Base-by-base conservation (phyloP, 2,797 vertebrate genomes). In the Novumbra hubbsi region DNA sequence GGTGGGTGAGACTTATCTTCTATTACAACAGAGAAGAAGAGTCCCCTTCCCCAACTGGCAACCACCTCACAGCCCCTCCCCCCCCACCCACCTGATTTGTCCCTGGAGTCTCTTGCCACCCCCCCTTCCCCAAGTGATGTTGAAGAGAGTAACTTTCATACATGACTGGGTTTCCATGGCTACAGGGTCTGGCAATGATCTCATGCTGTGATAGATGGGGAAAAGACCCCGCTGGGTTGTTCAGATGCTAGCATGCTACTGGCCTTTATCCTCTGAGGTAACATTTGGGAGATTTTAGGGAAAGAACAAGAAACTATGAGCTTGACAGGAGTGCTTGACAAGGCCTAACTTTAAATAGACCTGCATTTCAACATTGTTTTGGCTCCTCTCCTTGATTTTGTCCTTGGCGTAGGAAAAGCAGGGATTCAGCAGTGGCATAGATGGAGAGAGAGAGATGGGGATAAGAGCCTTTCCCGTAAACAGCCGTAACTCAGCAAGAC, bases 121-220 rank as follows among this genome's bases (percentile, higher is more conserved):
- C 49, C 24, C 38, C 69, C 89, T n/a, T n/a, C n/a, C 89, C 74
- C 68, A 73, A 88, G 89, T 87, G 86, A 81, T 87, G 78, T 90
- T 88, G 85, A 90, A 88, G 88, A 91, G 84, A 90, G 89, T 84
- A 88, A 90, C 89, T 80, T 91, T 94, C 88, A 93, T 89, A 90
- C 93, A 92, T 91, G 91, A 90, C 79, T 89, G 88, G 80, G 77
- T 88, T 90, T 90, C 81, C 84, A 84, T 91, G 87, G 88, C 90
- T 89, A 88, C 83, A 68, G 88, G 87, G 90, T 83, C 80, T 76
- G 73, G 64, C 85, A 86, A 88, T 83, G 72, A 85, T 90, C 85
- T 80, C 82, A 82, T 86, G 79, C 88, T 89, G 90, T 81, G 88
- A 85, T 86, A 86, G 82, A 84, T 71, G 80, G 88, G 86, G 82